Evolutionary conservation across 92 coral and sea anemone species (phyloP).

Genomic region (Palythoa grandiflora): DNA sequence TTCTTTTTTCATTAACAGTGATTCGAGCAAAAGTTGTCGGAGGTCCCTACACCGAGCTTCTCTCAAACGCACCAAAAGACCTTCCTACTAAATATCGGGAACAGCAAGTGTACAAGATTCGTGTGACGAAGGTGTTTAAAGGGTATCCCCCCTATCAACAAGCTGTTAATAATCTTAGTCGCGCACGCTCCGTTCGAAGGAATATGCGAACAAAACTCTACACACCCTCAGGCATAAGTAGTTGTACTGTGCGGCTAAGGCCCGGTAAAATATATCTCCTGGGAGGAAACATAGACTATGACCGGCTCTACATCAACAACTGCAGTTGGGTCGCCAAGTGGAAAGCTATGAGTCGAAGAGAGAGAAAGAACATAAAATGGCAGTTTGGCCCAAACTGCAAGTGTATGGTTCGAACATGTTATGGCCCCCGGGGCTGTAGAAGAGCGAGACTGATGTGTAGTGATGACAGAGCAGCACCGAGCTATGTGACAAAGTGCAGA

Average conservation of each 20-base stretch:
- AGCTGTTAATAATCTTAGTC: slow-evolving; percentile 48
- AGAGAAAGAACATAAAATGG: slow-evolving; percentile 82
- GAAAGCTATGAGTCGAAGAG: slow-evolving; percentile 80
- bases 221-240: slow-evolving; percentile 77
- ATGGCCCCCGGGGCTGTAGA: slow-evolving; percentile 63
- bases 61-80: slow-evolving; percentile 65
- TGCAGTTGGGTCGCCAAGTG: slow-evolving; percentile 88
- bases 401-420: slow-evolving; percentile 84
- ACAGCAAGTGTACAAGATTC: slow-evolving; percentile 84
- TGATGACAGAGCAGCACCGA: slow-evolving; percentile 54
- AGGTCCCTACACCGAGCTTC: slow-evolving; percentile 67
- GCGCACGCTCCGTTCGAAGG: slow-evolving; percentile 61
- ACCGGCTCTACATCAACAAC: slow-evolving; percentile 74
- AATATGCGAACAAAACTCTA: slow-evolving; percentile 65
- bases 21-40: slow-evolving; percentile 84
- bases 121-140: slow-evolving; percentile 91
- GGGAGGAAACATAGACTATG: slow-evolving; percentile 79
- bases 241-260: slow-evolving; percentile 76
- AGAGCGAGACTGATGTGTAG: slow-evolving; percentile 47
- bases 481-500: slow-evolving; percentile 58
- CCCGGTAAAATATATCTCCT: slow-evolving; percentile 79
- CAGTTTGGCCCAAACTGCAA: slow-evolving; percentile 85
- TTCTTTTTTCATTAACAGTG: slow-evolving; percentile 54
- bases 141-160: slow-evolving; percentile 64
- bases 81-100: slow-evolving; percentile 73